Evolutionary conservation across 2,888 invertebrate genomes (phyloP).

Genomic region (Emmelina monodactyla): DNA sequence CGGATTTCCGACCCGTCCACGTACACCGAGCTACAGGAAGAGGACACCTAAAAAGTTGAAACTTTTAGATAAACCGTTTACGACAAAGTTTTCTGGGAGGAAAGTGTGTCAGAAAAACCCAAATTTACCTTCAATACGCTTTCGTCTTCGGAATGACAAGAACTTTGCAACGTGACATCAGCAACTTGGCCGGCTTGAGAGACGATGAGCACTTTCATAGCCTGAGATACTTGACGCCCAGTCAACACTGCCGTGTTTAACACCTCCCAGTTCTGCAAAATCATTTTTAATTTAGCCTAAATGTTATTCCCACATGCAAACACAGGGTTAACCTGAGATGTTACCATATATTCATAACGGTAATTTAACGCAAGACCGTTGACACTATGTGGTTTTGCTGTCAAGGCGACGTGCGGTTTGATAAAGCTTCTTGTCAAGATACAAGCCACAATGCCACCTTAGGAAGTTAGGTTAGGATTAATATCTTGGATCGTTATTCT

Average conservation of each 20-base stretch:
- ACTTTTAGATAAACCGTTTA: too few species aligned
- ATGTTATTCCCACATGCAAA: too few species aligned
- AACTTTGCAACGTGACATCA: constrained; percentile 93
- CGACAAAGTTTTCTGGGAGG: too few species aligned
- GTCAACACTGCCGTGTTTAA: constrained; percentile 95
- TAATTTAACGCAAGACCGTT: too few species aligned
- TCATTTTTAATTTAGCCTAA: too few species aligned
- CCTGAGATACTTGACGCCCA: constrained; percentile 91
- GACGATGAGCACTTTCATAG: constrained; percentile 95
- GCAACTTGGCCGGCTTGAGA: constrained; percentile 93
- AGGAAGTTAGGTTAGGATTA: too few species aligned
- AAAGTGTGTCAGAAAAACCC: constrained; percentile 7
- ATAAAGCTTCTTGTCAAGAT: neutral
- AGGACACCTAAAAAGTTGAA: constrained; percentile 91
- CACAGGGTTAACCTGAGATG: too few species aligned
- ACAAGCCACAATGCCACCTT: neutral
- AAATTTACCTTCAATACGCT: constrained; percentile 88
- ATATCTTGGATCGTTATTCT: too few species aligned
- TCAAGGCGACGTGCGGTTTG: neutral
- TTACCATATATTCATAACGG: too few species aligned
- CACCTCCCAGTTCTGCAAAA: constrained; percentile 87
- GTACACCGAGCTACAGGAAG: constrained; percentile 95
- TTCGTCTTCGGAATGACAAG: constrained; percentile 94
- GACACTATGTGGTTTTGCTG: neutral
- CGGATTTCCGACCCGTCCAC: constrained; percentile 95